Percentiles rank a stretch among this genome's conserved stretches.
phyloP scores from a whole-genome alignment of 1,140 invertebrate species.

The Sogatella furcifera region DNA sequence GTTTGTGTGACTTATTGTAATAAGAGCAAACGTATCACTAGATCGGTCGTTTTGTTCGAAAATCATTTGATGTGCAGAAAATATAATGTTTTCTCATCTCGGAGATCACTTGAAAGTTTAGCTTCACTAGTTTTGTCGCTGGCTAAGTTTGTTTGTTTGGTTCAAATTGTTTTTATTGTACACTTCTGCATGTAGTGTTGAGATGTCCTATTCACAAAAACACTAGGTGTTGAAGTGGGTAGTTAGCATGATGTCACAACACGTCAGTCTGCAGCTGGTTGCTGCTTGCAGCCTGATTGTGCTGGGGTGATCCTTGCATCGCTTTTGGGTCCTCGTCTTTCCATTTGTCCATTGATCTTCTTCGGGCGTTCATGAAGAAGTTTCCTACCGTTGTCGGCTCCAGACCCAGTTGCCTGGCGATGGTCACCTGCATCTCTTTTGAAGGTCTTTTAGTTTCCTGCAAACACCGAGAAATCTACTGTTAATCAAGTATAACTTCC shows the following conservation, averaged over 20 bases:
- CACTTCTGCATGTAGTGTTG: too few relatives aligned
- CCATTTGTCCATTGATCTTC: constrained; percentile 98
- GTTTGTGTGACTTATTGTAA: too few relatives aligned
- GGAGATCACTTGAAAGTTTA: too few relatives aligned
- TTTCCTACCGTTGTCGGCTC: constrained; percentile 99
- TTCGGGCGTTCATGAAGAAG: constrained; percentile 99
- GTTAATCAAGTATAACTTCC: too few relatives aligned
- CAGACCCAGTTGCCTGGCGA: constrained; percentile 91
- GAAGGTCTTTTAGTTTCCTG: constrained; percentile 99
- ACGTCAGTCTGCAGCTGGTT: constrained; percentile 18
- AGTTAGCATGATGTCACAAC: constrained; percentile 23
- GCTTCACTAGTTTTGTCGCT: too few relatives aligned
- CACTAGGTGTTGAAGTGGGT: constrained; percentile 22
- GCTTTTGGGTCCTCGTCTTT: constrained; percentile 69
- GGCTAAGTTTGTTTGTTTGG: too few relatives aligned
- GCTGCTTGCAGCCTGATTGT: constrained; percentile 4
- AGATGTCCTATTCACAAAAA: constrained; percentile 18
- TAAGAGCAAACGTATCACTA: too few relatives aligned
- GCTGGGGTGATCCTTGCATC: constrained; percentile 2
- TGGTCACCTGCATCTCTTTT: constrained; percentile 99
- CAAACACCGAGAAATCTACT: constrained; percentile 21
- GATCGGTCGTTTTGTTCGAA: too few relatives aligned
- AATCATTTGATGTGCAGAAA: too few relatives aligned
- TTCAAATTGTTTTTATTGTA: too few relatives aligned
- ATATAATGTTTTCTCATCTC: too few relatives aligned